Percentiles rank a stretch among this genome's conserved stretches.
These are phyloP conservation scores for Micromesistius poutassou DNA, from an alignment of 2,797 vertebrate genomes.

Conservation along the genomic window DNA sequence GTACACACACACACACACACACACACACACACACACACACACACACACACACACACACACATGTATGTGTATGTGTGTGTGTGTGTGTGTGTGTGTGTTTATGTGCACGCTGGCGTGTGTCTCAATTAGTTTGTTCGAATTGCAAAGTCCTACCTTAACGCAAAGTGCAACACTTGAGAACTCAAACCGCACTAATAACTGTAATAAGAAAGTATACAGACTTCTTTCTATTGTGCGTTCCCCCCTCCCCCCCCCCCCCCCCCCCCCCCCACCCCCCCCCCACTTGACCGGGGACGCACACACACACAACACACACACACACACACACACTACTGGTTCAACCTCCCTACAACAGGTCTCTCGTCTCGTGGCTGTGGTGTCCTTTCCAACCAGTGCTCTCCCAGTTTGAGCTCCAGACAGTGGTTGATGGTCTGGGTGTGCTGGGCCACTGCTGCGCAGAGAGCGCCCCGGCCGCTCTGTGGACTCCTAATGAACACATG, in stretches of 20 bases:
- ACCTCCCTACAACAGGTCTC: slow-evolving; percentile 1
- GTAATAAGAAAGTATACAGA: background rate
- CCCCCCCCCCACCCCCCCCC: background rate
- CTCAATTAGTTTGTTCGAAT: slow-evolving; percentile 5
- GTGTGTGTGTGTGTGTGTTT: no score
- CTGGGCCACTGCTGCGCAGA: slow-evolving; percentile 31
- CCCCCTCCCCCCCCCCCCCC: background rate
- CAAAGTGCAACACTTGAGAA: background rate
- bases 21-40: background rate
- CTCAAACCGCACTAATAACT: background rate
- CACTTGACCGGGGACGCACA: background rate
- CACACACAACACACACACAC: no score
- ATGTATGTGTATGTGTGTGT: no score
- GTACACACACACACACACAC: background rate
- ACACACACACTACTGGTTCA: background rate
- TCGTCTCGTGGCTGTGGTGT: slow-evolving; percentile 11
- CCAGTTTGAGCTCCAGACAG: slow-evolving; percentile 42
- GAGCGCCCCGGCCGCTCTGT: slow-evolving; percentile 38
- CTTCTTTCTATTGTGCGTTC: background rate
- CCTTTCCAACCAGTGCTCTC: slow-evolving; percentile 8
- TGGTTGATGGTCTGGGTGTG: slow-evolving; percentile 37
- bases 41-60: background rate
- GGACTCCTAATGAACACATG: slow-evolving; percentile 45
- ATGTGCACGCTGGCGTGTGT: background rate
- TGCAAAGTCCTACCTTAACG: background rate